Evolutionary conservation across 2,888 invertebrate species (phyloP), one percentile per base, ranked within the genome.

Genomic region (Nesidiocoris tenuis): DNA sequence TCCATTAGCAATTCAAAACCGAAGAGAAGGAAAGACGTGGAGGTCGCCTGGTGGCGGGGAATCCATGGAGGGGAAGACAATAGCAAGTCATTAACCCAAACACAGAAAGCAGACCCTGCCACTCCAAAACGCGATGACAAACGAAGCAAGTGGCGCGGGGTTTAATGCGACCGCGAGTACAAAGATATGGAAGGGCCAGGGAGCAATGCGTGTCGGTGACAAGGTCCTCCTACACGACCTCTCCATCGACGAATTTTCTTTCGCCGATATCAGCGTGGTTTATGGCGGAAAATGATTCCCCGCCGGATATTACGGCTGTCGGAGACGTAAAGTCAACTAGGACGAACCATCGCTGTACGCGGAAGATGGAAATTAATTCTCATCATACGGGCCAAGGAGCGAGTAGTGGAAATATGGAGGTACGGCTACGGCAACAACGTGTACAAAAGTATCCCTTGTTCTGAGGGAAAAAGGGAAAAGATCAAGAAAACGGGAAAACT

Each of bases 41-140:
- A 7, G 12, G 39, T 39, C 39, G 39, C 12, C 12, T 39, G 39
- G 12, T 39, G 39, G 39, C 12, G 12, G 39, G 12, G 39, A 39
- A 39, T 39, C 39, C 39, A 12, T 12, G 39, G 59, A n/a, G 59
- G 17, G 63, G 61, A 61, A 72, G 72, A 72, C 72, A 72, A 72
- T 72, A 63, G 72, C 72, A 72, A 72, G 72, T 72, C 72, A 72
- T 72, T 72, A 72, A 61, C 63, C 72, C 72, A 63, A 72, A 63
- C 72, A 63, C 23, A 39, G 63, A 16, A 70, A 24, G 18, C 22
- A 54, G 71, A 21, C 71, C 71, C 21, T 23, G 17, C 61, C 72
- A 72, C 72, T 72, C 72, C 59, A 21, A 63, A 59, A 24, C n/a
- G 59, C 22, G 72, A 72, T 63, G 72, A 72, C 72, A 63, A 72